Conservation (phyloP, 2,113 vertebrate genomes). For the Pardalotus punctatus region DNA sequence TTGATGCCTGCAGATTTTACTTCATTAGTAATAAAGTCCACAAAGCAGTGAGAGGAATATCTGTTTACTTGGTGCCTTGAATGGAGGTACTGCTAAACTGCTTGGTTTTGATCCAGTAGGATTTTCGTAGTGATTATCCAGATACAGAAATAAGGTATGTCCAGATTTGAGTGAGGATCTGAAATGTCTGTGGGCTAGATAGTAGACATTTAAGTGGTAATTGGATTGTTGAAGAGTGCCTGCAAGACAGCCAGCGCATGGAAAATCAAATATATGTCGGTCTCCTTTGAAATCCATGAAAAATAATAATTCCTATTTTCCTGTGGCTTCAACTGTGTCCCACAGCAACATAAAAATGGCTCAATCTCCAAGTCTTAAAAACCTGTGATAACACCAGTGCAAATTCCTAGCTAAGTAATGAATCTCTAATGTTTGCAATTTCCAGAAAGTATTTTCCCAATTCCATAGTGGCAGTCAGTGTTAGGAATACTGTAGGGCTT, state of each 20-base stretch:
- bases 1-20: not conserved
- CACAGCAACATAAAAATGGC: not conserved
- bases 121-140: not conserved
- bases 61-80: not conserved
- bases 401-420: not conserved
- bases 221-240: not conserved
- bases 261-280: not conserved
- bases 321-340: not conserved
- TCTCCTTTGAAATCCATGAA: constrained; percentile 11
- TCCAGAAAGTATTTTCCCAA: not conserved
- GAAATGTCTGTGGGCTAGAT: not conserved
- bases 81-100: not conserved
- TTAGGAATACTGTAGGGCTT: not conserved
- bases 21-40: not conserved
- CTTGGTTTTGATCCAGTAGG: not conserved
- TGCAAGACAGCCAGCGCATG: not conserved
- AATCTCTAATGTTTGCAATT: not conserved
- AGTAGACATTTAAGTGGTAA: not conserved
- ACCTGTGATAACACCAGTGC: not conserved
- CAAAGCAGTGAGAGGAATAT: not conserved
- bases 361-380: not conserved
- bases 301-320: not conserved
- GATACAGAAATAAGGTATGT: not conserved
- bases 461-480: not conserved
- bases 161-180: not conserved